Evolutionary conservation across 2,113 vertebrate genomes (phyloP), one percentile per base, ranked within the genome.

Genomic region (Hippocampus zosterae): DNA sequence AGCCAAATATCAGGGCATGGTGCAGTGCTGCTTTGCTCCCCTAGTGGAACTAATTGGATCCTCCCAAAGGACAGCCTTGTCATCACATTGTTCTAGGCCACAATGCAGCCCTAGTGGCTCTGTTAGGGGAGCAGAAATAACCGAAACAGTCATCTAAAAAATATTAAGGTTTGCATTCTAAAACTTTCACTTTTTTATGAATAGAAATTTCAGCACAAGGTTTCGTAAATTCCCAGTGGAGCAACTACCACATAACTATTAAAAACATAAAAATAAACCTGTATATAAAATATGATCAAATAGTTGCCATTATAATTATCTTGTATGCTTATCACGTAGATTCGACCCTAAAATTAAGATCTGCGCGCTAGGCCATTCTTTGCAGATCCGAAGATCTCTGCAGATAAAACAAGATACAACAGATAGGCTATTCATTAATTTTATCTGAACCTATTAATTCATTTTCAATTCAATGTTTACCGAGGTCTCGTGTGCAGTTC

Each of bases 1-100:
- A 88, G 86, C 83, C 87, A 90, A 89, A 90, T 90, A 90, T 88
- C 87, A 85, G 85, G 82, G 82, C 86, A 89, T 21, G 72, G 79
- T 86, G 84, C 71, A 44, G 55, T 85, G 83, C 79, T 78, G 86
- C 83, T 85, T 85, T 89, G 81, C 87, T 87, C 83, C 87, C 87
- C 87, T 86, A 90, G 88, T 83, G 87, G 85, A 89, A 90, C 88
- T 90, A 92, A 90, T 92, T 91, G 91, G 88, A 85, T 83, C 79
- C 79, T 90, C 90, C 86, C 88, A 85, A 80, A 88, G 88, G 90
- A 89, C 86, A 88, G 84, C 81, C 81, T 88, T 87, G 87, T 87
- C 85, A 86, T 90, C 86, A 86, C 84, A 88, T 91, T 89, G 87
- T 89, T 91, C 88, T 85, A 37, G 77, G 81, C 75, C 79, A 86